These are phyloP conservation scores for Copidosoma aretas DNA, from an alignment of 2,888 invertebrate species.

Conservation along the genomic window DNA sequence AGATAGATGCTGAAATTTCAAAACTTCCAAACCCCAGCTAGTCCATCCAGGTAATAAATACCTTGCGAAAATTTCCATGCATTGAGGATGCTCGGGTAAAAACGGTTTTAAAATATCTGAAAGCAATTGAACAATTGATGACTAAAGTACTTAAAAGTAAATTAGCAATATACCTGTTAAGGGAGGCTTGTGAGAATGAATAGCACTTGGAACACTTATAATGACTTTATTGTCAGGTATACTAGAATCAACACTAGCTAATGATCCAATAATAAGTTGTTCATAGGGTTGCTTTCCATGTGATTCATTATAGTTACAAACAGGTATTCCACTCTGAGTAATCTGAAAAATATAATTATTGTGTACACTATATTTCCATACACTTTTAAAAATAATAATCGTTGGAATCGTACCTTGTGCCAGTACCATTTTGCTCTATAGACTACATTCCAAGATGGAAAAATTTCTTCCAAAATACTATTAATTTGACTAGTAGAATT, in stretches of 20 bases:
- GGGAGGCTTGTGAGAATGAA: constrained; percentile 96
- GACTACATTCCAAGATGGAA: constrained; percentile 79
- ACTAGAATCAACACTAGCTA: constrained; percentile 55
- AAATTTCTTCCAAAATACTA: constrained; percentile 74
- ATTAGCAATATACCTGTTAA: constrained; percentile 67
- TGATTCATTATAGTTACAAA: constrained; percentile 72
- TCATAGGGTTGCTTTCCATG: constrained; percentile 89
- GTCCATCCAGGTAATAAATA: constrained; percentile 85
- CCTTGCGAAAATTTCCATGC: constrained; percentile 90
- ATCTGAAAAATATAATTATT: constrained; percentile 62
- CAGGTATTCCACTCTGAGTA: constrained; percentile 72
- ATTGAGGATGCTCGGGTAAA: constrained; percentile 67
- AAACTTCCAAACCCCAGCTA: constrained; percentile 86
- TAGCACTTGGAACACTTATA: constrained; percentile 85
- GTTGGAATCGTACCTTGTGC: constrained; percentile 73
- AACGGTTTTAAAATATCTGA: constrained; percentile 72
- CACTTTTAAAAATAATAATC: constrained; percentile 15
- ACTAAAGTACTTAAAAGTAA: neutral
- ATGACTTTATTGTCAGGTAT: constrained; percentile 69
- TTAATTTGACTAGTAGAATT: constrained; percentile 77
- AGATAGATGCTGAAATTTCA: constrained; percentile 77
- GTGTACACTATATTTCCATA: constrained; percentile 5
- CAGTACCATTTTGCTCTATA: constrained; percentile 83
- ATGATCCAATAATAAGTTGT: constrained; percentile 72
- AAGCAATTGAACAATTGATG: constrained; percentile 32